Base-by-base conservation (phyloP, 2,888 invertebrate genomes). In the Laothoe populi region DNA sequence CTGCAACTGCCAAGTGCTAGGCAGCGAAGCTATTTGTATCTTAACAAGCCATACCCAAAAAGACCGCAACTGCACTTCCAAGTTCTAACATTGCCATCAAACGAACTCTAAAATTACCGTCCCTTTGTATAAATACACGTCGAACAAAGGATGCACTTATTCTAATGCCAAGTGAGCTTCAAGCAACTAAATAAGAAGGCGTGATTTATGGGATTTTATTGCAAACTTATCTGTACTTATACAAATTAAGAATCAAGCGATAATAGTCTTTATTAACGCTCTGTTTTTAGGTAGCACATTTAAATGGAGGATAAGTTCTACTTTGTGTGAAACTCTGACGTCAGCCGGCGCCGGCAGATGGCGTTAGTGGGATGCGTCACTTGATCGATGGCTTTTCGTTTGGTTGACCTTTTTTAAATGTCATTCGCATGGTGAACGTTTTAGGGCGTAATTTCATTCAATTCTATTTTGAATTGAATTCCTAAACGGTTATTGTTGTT, bases 321-420 rank as follows among this genome's bases (percentile, higher is more conserved):
- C n/a, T 42, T 24, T 40, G 42, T 23, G 21, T 19, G 16, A 19
- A 61, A 7, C 19, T 19, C 46, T 83, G 79, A 82, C 78, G 79
- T 79, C 73, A 78, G 45, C 35, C 61, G 76, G 73, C 75, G 79
- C 75, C 75, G 73, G 79, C 73, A 85, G 86, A 86, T 84, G 87
- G 83, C 86, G 82, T 65, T 77, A 71, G 69, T 62, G 35, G 69
- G 60, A 58, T 72, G 83, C 79, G 82, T 81, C 81, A 81, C 62
- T 73, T 82, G 81, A 83, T 81, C 70, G 73, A 81, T 79, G 63
- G 68, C 64, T 67, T 62, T 67, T 64, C 63, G 71, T 79, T 75
- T 71, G 68, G 66, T 74, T 78, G 69, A 69, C 74, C 77, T 78
- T 82, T 80, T 82, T 77, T 66, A 66, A 61, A 63, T 62, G 40